phyloP scores from a whole-genome alignment of 2,797 vertebrate genomes.

The Mus spretus region DNA sequence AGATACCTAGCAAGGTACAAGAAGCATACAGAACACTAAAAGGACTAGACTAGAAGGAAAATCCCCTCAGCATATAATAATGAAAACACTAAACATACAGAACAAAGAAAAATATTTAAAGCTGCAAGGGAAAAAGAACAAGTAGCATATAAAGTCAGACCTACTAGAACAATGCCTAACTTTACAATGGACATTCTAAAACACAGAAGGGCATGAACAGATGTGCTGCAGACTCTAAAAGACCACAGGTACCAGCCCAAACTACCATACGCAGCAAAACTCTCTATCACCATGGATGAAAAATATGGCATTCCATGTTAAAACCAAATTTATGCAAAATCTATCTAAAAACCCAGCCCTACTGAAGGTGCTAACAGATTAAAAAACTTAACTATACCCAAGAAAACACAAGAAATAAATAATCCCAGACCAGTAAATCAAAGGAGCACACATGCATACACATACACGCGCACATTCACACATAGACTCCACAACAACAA shows the following conservation, averaged over 20 bases:
- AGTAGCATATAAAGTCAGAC: not conserved
- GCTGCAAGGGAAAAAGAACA: not conserved
- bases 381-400: not conserved
- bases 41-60: not conserved
- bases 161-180: not conserved
- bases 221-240: not conserved
- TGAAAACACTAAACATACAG: not conserved
- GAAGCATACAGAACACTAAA: not conserved
- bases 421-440: not conserved
- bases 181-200: not conserved
- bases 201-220: not conserved
- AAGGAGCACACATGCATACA: not conserved
- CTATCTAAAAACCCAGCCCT: not conserved
- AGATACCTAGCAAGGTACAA: not conserved
- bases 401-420: not conserved
- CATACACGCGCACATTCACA: not conserved
- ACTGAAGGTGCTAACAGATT: not conserved
- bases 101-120: not conserved
- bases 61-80: not conserved
- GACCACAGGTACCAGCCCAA: not conserved
- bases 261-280: not conserved
- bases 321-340: not conserved
- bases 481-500: not conserved
- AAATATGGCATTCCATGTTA: not conserved
- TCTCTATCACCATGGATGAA: not conserved